Evolutionary conservation across 2,113 vertebrate genomes (phyloP).

Genomic region (Mirounga angustirostris): DNA sequence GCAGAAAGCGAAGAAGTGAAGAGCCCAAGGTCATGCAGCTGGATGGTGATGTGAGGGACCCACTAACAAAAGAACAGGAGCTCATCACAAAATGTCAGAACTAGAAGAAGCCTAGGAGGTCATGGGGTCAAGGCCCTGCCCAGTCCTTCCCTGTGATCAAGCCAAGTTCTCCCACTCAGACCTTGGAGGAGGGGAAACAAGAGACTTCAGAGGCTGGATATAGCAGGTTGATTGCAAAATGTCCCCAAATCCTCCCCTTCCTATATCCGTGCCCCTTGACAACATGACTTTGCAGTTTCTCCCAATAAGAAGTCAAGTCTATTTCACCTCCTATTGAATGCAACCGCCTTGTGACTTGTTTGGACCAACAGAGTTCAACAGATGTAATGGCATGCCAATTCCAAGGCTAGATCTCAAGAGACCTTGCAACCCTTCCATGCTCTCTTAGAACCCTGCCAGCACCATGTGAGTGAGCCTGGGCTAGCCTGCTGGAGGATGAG

Average conservation of each 20-base stretch:
- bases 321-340: background rate
- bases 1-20: background rate
- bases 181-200: background rate
- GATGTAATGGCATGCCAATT: background rate
- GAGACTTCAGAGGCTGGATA: background rate
- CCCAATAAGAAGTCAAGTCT: background rate
- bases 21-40: background rate
- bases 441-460: background rate
- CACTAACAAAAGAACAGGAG: background rate
- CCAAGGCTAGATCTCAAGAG: background rate
- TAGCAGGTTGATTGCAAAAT: background rate
- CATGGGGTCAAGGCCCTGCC: background rate
- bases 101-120: background rate
- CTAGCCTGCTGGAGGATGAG: background rate
- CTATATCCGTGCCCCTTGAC: background rate
- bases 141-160: background rate
- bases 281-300: background rate
- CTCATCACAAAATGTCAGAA: background rate
- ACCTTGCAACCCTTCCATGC: rapidly evolving
- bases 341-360: background rate
- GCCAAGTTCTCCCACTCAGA: background rate
- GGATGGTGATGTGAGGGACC: background rate
- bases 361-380: background rate
- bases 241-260: background rate
- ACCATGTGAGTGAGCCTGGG: no score